Percentiles rank a stretch among this genome's conserved stretches.
These are phyloP conservation scores for Agrochola lychnidis DNA, from an alignment of 2,888 invertebrate genomes.

Conservation along the genomic window DNA sequence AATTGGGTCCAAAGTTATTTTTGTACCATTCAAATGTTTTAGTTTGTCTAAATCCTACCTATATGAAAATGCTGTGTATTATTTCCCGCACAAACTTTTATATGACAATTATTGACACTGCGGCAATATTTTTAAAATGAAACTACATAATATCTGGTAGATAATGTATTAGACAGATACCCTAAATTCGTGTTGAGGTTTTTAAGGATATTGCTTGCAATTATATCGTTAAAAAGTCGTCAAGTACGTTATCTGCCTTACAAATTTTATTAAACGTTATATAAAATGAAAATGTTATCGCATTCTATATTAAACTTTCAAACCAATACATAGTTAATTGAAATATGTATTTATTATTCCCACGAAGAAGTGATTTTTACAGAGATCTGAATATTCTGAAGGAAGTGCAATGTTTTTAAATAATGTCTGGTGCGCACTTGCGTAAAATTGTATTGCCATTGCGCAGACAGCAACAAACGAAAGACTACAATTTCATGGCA, in stretches of 20 bases:
- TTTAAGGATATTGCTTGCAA: neutral
- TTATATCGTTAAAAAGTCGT: neutral
- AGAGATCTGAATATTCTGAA: conserved; percentile 40
- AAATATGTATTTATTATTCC: conserved; percentile 11
- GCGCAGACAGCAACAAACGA: neutral
- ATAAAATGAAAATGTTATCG: conserved; percentile 4
- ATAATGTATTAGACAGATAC: neutral
- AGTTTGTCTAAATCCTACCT: conserved; percentile 22
- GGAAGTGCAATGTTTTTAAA: conserved; percentile 5
- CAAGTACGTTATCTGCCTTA: conserved; percentile 3
- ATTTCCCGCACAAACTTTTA: conserved; percentile 27
- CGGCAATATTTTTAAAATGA: conserved; percentile 24
- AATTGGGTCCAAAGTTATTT: conserved; percentile 67
- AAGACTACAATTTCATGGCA: neutral
- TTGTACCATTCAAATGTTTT: conserved; percentile 57
- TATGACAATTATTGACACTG: conserved; percentile 42
- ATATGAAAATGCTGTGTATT: conserved; percentile 22
- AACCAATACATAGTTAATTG: conserved; percentile 14
- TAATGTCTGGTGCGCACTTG: conserved; percentile 15
- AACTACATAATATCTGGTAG: neutral
- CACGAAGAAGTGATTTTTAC: neutral
- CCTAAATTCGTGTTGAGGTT: neutral
- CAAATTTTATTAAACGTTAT: neutral
- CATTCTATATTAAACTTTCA: conserved; percentile 7
- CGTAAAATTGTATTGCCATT: neutral